Percentiles rank a stretch among this genome's conserved stretches.
Evolutionary conservation across 2,797 vertebrate species (phyloP).

Genomic region (Ambastaia sidthimunki): DNA sequence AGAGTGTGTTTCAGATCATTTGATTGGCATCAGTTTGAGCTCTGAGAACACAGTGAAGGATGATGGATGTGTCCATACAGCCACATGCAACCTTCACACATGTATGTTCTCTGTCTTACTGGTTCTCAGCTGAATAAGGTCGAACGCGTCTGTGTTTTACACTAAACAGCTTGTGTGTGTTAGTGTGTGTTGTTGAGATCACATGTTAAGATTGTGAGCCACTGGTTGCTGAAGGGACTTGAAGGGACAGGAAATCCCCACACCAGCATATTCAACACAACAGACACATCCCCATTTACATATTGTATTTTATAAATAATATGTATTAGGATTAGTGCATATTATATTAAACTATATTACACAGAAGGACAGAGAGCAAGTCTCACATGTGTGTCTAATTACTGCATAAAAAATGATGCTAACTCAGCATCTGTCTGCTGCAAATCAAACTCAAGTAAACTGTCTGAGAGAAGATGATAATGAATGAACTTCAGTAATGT

Average conservation of each 20-base stretch:
- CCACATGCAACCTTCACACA: background rate
- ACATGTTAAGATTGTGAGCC: background rate
- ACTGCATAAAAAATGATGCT: background rate
- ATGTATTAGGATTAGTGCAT: background rate
- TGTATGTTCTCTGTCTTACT: background rate
- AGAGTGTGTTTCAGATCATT: constrained; percentile 41
- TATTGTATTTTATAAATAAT: background rate
- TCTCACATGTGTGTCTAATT: background rate
- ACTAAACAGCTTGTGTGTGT: constrained; percentile 18
- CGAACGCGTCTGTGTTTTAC: constrained; percentile 11
- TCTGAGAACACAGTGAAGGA: constrained; percentile 38
- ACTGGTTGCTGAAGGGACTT: constrained; percentile 21
- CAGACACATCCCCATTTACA: background rate
- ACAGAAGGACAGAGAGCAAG: background rate
- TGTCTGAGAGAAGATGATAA: background rate
- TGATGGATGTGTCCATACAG: constrained; percentile 50
- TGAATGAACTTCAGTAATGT: background rate
- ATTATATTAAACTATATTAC: background rate
- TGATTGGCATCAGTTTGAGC: constrained; percentile 45
- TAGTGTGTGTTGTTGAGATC: background rate
- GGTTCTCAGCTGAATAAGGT: background rate
- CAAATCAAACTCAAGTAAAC: background rate
- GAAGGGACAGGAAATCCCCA: background rate
- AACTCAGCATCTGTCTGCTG: background rate
- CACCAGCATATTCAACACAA: background rate